These are phyloP conservation scores for Hiodon alosoides DNA, from an alignment of 2,113 vertebrate genomes.

Conservation along the genomic window DNA sequence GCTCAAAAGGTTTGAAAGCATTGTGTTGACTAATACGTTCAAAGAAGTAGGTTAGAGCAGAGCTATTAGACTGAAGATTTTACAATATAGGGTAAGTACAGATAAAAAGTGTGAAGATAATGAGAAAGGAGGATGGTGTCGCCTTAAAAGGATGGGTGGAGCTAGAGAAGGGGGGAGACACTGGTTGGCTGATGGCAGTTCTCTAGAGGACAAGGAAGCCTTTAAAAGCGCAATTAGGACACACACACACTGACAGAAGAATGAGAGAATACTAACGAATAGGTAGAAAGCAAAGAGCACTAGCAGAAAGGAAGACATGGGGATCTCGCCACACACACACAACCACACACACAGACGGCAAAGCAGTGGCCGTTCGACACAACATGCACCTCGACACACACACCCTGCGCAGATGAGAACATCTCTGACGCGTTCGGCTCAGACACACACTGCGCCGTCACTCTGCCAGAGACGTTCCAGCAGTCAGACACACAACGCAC, in stretches of 20 bases:
- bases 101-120: slow-evolving; percentile 33
- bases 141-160: slow-evolving; percentile 25
- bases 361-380: slow-evolving; percentile 36
- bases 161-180: slow-evolving; percentile 39
- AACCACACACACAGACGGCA: slow-evolving; percentile 44
- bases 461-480: slow-evolving; percentile 22
- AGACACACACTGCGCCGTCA: slow-evolving; percentile 36
- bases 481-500: slow-evolving; percentile 36
- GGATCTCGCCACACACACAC: slow-evolving; percentile 54
- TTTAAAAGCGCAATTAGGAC: slow-evolving; percentile 56
- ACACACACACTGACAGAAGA: slow-evolving; percentile 39
- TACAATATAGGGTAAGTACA: slow-evolving; percentile 22
- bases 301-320: slow-evolving; percentile 49
- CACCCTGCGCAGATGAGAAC: slow-evolving; percentile 22
- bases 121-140: slow-evolving; percentile 32
- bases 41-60: background rate
- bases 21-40: too few species aligned
- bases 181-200: slow-evolving; percentile 59
- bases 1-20: too few species aligned
- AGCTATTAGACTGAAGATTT: slow-evolving; percentile 13
- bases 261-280: slow-evolving; percentile 32
- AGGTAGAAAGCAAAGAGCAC: slow-evolving; percentile 41
- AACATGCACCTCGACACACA: slow-evolving; percentile 33
- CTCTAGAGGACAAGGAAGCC: slow-evolving; percentile 46
- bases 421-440: slow-evolving; percentile 36